Conservation (phyloP, 2,797 vertebrate species). For the Loris lydekkerianus region DNA sequence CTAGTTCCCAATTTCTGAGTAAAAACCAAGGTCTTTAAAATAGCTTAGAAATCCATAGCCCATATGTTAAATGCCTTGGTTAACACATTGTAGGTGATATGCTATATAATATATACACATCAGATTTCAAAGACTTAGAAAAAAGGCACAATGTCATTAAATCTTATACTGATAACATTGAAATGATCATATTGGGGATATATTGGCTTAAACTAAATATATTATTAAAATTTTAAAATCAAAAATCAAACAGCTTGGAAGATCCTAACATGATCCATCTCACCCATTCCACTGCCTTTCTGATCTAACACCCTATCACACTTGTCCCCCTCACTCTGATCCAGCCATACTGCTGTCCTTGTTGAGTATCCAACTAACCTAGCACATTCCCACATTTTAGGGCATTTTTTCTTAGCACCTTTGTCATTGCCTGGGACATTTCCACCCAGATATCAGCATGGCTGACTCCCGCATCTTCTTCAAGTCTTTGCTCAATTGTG, state of each 20-base stretch:
- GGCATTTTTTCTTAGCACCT: neutral
- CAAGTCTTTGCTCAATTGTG: neutral
- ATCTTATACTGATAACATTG: neutral
- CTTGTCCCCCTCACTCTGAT: neutral
- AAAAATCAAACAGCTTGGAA: neutral
- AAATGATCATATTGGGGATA: neutral
- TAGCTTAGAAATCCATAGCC: neutral
- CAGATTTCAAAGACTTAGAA: neutral
- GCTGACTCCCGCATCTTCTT: neutral
- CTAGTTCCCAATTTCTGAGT: neutral
- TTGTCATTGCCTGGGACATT: neutral
- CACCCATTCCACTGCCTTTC: neutral
- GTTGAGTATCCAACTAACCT: neutral
- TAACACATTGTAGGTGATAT: neutral
- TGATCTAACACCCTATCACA: neutral
- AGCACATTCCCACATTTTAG: neutral
- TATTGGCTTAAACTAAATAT: neutral
- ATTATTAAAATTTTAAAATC: neutral
- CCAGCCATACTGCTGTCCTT: neutral
- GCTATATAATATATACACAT: neutral
- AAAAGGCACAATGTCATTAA: neutral
- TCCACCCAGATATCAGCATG: neutral
- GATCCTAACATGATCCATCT: neutral
- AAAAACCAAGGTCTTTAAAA: slow-evolving; percentile 45
- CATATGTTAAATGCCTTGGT: neutral